Percentiles rank a stretch among this genome's conserved stretches.
These are phyloP conservation scores for Seira musarum DNA, from an alignment of 2,888 invertebrate species.

Conservation along the genomic window DNA sequence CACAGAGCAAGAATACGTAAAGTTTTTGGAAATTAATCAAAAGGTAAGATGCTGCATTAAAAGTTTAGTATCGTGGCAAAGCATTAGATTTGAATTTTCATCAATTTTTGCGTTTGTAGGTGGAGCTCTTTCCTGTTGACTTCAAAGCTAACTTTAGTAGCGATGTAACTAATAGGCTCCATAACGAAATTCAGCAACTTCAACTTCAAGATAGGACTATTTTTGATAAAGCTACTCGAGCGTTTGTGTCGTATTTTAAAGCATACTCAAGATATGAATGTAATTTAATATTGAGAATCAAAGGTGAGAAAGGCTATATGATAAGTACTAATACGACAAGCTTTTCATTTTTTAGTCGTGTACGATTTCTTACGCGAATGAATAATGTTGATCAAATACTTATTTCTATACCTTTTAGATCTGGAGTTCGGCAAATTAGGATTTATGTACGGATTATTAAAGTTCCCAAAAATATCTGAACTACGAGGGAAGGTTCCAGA, in stretches of 20 bases:
- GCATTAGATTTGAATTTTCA: too few species aligned
- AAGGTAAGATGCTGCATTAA: constrained; percentile 81
- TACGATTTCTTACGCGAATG: too few species aligned
- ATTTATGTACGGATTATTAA: constrained; percentile 89
- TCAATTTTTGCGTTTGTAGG: constrained; percentile 32
- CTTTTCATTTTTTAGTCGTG: too few species aligned
- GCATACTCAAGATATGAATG: constrained; percentile 98
- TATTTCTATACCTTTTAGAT: too few species aligned
- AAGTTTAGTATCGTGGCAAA: too few species aligned
- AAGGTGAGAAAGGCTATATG: too few species aligned
- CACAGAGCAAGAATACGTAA: constrained; percentile 89
- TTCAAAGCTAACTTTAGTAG: constrained; percentile 17
- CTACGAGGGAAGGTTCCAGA: constrained; percentile 79
- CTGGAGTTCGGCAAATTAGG: constrained; percentile 88
- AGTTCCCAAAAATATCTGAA: constrained; percentile 97
- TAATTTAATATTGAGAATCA: constrained; percentile 86
- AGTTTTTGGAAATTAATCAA: constrained; percentile 93
- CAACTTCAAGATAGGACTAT: constrained; percentile 82
- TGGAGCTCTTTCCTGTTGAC: constrained; percentile 23
- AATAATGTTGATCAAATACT: too few species aligned
- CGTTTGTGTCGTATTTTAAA: constrained; percentile 95
- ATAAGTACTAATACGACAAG: too few species aligned
- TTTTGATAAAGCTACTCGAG: constrained; percentile 90
- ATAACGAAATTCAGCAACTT: constrained; percentile 77
- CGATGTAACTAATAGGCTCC: constrained; percentile 40